A percentile compares a stretch with the other conserved stretches of the same genome.
Evolutionary conservation across 2,113 vertebrate species (phyloP).

Genomic region (Passer domesticus): DNA sequence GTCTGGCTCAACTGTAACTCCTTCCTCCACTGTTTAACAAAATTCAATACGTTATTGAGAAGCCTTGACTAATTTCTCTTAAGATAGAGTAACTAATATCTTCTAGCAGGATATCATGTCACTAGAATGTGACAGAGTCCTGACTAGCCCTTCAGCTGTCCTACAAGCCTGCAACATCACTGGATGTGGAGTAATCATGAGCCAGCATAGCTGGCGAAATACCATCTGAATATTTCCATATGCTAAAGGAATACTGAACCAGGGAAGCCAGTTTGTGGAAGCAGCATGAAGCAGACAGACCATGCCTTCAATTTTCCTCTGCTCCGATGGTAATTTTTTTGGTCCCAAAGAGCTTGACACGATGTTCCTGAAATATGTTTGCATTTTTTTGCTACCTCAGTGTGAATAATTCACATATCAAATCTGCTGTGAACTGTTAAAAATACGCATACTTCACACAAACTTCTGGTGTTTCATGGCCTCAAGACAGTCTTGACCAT

Average conservation of each 20-base stretch:
- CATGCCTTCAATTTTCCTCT: neutral
- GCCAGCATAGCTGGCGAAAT: neutral
- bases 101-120: neutral
- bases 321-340: neutral
- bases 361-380: neutral
- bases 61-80: neutral
- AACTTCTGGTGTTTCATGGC: neutral
- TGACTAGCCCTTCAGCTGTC: neutral
- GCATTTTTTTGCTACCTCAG: neutral
- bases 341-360: neutral
- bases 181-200: neutral
- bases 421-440: constrained; percentile 25
- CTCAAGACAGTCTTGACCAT: constrained; percentile 21
- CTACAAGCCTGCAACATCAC: neutral
- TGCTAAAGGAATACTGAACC: neutral
- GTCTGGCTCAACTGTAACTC: neutral
- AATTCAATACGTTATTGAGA: neutral
- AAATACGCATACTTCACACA: neutral
- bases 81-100: neutral
- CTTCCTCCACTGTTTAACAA: neutral
- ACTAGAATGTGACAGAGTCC: neutral
- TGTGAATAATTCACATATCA: neutral
- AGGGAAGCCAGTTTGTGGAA: neutral
- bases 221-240: neutral
- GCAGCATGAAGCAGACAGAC: neutral